Base-by-base conservation (phyloP, 1,140 invertebrate species). In the Melitaea cinxia region DNA sequence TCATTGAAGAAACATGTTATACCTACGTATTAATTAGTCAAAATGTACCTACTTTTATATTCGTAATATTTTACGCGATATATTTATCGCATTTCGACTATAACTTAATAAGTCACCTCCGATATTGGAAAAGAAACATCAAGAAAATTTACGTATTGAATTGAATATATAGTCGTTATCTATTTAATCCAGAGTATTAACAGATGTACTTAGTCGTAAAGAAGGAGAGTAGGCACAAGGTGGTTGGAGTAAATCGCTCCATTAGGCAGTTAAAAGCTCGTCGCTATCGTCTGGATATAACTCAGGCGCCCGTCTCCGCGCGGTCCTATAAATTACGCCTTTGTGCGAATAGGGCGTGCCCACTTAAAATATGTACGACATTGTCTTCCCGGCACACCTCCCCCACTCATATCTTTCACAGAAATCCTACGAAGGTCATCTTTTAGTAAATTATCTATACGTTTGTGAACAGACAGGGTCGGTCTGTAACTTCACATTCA, bases 241-340 rank as follows among this genome's bases (percentile, higher is more conserved):
- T 88, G 83, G 83, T 81, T 68, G 73, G 75, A 85, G 85, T 88
- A 86, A 88, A 88, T 88, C 87, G 87, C 83, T 85, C 85, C 87
- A 90, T 88, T 90, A 87, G 82, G 80, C 85, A 88, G 85, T 88
- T 90, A 90, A 90, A 90, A 90, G 87, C 85, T 88, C 87, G 83
- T 87, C 83, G 84, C 85, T 88, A 90, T 90, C 85, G 84, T 76
- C 78, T 78, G 78, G 65, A 82, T 81, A 90, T 90, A 87, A 90
- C 82, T 89, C 85, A 88, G 80, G 65, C 84, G 66, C 83, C 82
- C 83, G 85, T 87, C 87, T 89, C 84, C 84, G 78, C 85, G 83
- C 80, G 85, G 78, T 82, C 84, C 83, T 83, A 88, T 89, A 89
- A 89, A 89, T 89, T 87, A 87, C 80, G 78, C 78, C 84, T 86